Base-by-base conservation (phyloP, 2,888 invertebrate species). In the Pecten maximus region DNA sequence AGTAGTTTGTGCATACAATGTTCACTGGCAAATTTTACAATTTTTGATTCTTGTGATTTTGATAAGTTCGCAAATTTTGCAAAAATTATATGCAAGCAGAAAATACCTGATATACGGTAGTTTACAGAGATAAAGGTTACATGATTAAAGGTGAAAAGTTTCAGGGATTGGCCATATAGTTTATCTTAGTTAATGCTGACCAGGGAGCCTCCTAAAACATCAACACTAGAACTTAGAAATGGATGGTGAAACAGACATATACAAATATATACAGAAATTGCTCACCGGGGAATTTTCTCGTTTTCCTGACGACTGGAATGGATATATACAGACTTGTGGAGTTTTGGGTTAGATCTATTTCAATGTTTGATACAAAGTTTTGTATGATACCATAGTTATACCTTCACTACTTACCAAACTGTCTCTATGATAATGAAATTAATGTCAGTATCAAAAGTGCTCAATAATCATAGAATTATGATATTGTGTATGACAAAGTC, bases 191-290 rank as follows among this genome's bases (percentile, higher is more conserved):
- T 74, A 12, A 28, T 74, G 28, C 74, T 35, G 35, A 74, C 74
- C 74, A 74, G 74, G 74, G 74, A 74, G 16, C 74, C 12, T 74
- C 35, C 74, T 74, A 28, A 28, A 74, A 74, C 35, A 74, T 54
- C 19, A 60, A n/a, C 60, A 60, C 19, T n/a, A n/a, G 19, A 60
- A 60, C 74, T 35, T 74, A 10, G 15, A 74, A 3, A 35, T 74
- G 35, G 74, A 35, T 12, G 35, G 74, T 74, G 88, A 91, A 54
- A 88, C 39, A 86, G 28, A 23, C 40, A 86, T n/a, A 39, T 16
- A 40, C 44, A 88, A 0, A 88, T 28, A 12, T 48, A 28, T n/a
- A 40, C 19, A 19, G 48, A 88, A 88, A 88, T 16, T 88, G 88
- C 88, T 48, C 48, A 74, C 74, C 74, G 74, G 35, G 8, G 74